These are phyloP conservation scores for Oryzias sinensis DNA, from an alignment of 2,797 vertebrate genomes.

Conservation along the genomic window DNA sequence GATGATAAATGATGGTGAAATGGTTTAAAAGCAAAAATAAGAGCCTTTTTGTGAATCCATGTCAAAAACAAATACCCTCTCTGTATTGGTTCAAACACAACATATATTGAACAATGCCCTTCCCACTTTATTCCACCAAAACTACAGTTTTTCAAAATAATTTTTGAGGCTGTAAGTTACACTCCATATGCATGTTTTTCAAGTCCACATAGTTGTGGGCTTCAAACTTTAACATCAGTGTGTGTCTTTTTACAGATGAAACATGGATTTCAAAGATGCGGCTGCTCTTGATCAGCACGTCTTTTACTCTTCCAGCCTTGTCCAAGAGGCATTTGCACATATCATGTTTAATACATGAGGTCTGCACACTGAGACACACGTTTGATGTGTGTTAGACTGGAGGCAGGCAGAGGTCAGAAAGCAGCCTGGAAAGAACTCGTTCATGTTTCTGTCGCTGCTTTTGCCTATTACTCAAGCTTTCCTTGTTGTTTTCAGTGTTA, in stretches of 20 bases:
- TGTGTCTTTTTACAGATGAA: not conserved
- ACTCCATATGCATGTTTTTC: too few species aligned
- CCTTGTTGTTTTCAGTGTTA: not conserved
- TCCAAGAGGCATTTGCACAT: conserved; percentile 24
- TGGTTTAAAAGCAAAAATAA: too few species aligned
- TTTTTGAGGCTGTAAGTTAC: too few species aligned
- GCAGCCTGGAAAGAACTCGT: not conserved
- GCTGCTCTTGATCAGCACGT: conserved; percentile 3
- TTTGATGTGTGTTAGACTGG: conserved; percentile 53
- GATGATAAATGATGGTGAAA: too few species aligned
- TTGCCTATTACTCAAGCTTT: not conserved
- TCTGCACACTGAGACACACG: conserved; percentile 46
- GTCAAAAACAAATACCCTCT: too few species aligned
- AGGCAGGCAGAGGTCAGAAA: conserved; percentile 40
- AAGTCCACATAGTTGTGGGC: too few species aligned
- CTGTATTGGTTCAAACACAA: too few species aligned
- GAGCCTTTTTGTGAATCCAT: too few species aligned
- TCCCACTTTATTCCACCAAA: too few species aligned
- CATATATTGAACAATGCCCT: too few species aligned
- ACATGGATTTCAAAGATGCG: not conserved
- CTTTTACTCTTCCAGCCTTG: conserved; percentile 9
- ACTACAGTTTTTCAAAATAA: too few species aligned
- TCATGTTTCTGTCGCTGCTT: conserved; percentile 1
- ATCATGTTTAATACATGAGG: conserved; percentile 60
- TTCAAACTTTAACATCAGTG: not conserved